Percentiles rank a stretch among this genome's conserved stretches.
Evolutionary conservation across 2,888 invertebrate species (phyloP).

Genomic region (Anaspis maculata): DNA sequence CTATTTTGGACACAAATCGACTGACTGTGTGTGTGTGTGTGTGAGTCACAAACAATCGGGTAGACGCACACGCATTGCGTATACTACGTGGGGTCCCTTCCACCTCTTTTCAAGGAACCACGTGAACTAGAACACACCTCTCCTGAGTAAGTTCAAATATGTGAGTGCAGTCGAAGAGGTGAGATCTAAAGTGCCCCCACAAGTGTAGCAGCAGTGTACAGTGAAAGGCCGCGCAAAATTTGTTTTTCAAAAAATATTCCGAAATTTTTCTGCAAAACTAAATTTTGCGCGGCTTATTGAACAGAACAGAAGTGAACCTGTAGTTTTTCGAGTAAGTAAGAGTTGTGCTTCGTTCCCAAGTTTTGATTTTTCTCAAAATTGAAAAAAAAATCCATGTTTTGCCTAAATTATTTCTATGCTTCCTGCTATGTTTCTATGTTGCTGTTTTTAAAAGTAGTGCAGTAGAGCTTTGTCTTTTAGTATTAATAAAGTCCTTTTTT

Average conservation of each 20-base stretch:
- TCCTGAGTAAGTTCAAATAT: conserved; percentile 8
- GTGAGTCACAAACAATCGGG: conserved; percentile 20
- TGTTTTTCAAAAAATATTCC: conserved; percentile 3
- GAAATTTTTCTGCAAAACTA: conserved; percentile 4
- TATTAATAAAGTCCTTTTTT: too few relatives aligned
- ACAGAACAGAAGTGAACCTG: conserved; percentile 26
- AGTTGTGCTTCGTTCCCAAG: too few relatives aligned
- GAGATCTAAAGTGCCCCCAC: too few relatives aligned
- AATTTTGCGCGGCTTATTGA: conserved; percentile 27
- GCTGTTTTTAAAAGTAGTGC: too few relatives aligned
- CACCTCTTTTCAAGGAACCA: conserved; percentile 5
- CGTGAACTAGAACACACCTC: conserved; percentile 9
- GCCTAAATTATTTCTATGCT: too few relatives aligned
- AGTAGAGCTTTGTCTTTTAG: too few relatives aligned
- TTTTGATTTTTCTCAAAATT: too few relatives aligned
- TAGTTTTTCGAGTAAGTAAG: too few relatives aligned
- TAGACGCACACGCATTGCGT: conserved; percentile 23
- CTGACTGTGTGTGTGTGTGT: too few relatives aligned
- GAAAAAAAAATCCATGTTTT: too few relatives aligned
- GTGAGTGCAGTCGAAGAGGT: conserved; percentile 9
- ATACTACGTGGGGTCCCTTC: conserved; percentile 14
- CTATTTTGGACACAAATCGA: too few relatives aligned
- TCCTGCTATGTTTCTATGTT: too few relatives aligned
- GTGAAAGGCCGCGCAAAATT: conserved; percentile 22
- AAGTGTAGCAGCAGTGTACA: conserved; percentile 6